A percentile compares a stretch with the other conserved stretches of the same genome.
Evolutionary conservation across 2,888 invertebrate genomes (phyloP).

Genomic region (Ganaspis brasiliensis): DNA sequence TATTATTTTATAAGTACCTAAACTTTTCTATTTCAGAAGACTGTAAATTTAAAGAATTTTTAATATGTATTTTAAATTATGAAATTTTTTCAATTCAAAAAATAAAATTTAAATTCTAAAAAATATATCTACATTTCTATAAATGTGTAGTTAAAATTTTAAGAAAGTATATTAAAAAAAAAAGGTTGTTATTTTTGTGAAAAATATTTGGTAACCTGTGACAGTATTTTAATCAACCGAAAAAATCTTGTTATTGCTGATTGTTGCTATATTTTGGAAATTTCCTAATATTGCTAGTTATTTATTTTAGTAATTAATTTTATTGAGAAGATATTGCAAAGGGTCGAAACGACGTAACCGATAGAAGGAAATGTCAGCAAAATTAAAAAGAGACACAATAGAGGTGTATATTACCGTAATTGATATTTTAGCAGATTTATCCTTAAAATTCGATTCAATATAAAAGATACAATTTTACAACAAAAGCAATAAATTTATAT

Average conservation of each 20-base stretch:
- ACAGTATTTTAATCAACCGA: constrained; percentile 4
- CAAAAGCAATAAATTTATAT: constrained; percentile 9
- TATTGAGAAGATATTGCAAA: neutral
- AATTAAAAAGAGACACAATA: constrained; percentile 22
- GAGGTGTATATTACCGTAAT: constrained; percentile 42
- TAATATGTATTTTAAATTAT: no score
- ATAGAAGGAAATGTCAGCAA: constrained; percentile 18
- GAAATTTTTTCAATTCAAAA: no score
- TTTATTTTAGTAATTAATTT: constrained; percentile 24
- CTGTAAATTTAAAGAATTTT: neutral
- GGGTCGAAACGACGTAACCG: constrained; percentile 32
- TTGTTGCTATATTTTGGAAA: constrained; percentile 24
- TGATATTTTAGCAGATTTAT: constrained; percentile 1
- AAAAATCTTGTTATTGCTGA: constrained; percentile 27
- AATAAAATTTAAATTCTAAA: no score
- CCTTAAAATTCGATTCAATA: neutral
- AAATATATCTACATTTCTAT: no score
- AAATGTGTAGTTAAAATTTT: neutral
- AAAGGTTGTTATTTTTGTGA: constrained; percentile 3
- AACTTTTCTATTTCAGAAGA: neutral
- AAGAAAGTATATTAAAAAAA: neutral
- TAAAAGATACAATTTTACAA: constrained; percentile 2
- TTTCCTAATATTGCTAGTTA: constrained; percentile 7
- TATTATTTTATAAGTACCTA: no score
- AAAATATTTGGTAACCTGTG: constrained; percentile 16